Evolutionary conservation across 1,140 invertebrate genomes (phyloP), one percentile per base, ranked within the genome.

Genomic region (Acromyrmex charruanus): DNA sequence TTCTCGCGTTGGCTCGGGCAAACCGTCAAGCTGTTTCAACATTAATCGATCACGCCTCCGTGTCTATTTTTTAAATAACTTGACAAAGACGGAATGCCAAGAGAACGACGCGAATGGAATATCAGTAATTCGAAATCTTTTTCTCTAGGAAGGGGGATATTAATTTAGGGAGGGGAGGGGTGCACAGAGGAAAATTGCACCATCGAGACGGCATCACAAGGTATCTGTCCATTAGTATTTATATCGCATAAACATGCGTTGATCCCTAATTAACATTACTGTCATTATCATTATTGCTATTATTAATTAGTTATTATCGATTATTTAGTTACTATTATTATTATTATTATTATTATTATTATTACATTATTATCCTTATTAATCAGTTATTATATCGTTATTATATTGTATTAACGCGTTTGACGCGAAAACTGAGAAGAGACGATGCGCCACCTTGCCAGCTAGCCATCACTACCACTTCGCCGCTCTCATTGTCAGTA

Each of bases 291-390:
- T 72, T 72, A 86, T 77, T 65, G 55, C 21, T 72, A 49, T 61
- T 74, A 77, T 77, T 86, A 53, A 31, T 86, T 85, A 74, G 35
- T 77, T 85, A 87, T 81, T 81, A 81, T 80, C 21, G 51, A 80
- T 77, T 77, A 84, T 88, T 87, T 81, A 81, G 77, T 82, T 87
- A 58, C 51, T 91, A 91, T 91, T 91, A 77, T 82, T 87, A 58
- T 35, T 91, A 91, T 92, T 90, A 91, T 91, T 91, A 91, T 91
- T 88, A 90, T 35, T 91, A 91, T 92, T 87, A 91, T 91, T 88
- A 90, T 91, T 91, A 90, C 61, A 77, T 44, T 59, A 88, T 58
- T 59, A 88, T 69, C 35, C 44, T 59, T 71, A 79, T 66, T 85
- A 77, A 61, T 80, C 59, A 79, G 61, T 92, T 89, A 91, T 89